These are phyloP conservation scores for Aphis gossypii DNA, from an alignment of 1,140 invertebrate species.

Conservation along the genomic window DNA sequence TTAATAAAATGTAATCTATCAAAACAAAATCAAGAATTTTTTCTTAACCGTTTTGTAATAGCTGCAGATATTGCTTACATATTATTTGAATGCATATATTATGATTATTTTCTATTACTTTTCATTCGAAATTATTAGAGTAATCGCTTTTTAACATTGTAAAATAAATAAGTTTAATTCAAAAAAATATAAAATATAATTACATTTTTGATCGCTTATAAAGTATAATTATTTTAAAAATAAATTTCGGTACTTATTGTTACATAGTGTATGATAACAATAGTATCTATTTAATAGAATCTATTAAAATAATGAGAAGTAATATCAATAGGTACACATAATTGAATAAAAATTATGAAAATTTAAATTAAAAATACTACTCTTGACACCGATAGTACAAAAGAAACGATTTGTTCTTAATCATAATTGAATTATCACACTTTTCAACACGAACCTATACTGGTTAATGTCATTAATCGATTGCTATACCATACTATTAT, in stretches of 20 bases:
- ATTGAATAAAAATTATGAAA: not conserved
- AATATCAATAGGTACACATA: not conserved
- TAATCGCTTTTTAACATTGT: not conserved
- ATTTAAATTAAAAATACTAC: not conserved
- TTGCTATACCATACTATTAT: not conserved
- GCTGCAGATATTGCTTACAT: no score
- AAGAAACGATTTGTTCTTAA: not conserved
- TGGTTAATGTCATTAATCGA: not conserved
- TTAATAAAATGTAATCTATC: no score
- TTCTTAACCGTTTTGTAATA: no score
- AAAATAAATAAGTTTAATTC: not conserved
- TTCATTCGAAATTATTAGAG: not conserved
- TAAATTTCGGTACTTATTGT: not conserved
- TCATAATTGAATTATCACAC: slow-evolving; percentile 8
- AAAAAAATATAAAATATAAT: not conserved
- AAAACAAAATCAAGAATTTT: no score
- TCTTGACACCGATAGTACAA: not conserved
- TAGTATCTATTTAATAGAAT: not conserved
- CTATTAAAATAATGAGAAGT: not conserved
- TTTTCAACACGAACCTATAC: not conserved
- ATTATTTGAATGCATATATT: not conserved
- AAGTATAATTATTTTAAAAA: not conserved
- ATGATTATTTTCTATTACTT: not conserved
- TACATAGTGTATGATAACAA: no score
- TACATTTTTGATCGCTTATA: not conserved